Conservation (phyloP, 2,113 vertebrate species). For the Muntiacus reevesi region DNA sequence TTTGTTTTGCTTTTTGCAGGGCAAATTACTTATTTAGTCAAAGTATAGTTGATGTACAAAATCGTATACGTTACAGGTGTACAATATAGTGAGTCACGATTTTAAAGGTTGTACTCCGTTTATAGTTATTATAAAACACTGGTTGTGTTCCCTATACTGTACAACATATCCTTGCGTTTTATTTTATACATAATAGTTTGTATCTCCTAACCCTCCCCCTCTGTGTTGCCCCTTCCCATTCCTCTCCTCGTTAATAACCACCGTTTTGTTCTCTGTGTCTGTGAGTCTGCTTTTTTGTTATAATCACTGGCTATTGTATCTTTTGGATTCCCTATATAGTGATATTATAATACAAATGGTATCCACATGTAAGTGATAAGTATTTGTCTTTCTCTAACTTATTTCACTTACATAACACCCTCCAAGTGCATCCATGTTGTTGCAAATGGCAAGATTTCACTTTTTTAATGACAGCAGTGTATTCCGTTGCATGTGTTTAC, state of each 20-base stretch:
- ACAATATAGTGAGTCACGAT: fast-evolving
- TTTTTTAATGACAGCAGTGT: fast-evolving
- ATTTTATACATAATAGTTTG: fast-evolving
- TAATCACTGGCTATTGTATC: too few species aligned
- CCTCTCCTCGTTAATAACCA: not conserved
- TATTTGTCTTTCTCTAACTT: not conserved
- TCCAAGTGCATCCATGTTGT: not conserved
- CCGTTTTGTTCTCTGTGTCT: not conserved
- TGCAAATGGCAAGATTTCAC: not conserved
- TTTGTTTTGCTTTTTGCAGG: not conserved
- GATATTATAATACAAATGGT: not conserved
- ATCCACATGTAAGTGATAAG: not conserved
- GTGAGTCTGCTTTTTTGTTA: not conserved
- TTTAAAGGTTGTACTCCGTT: fast-evolving
- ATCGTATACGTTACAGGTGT: not conserved
- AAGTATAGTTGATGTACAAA: not conserved
- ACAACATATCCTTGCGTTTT: fast-evolving
- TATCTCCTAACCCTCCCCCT: fast-evolving
- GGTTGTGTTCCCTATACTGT: fast-evolving
- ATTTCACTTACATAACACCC: not conserved
- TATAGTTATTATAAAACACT: fast-evolving
- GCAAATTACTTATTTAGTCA: not conserved
- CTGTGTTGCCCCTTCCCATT: not conserved
- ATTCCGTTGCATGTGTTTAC: fast-evolving
- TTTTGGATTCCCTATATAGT: not conserved